Evolutionary conservation across 23 tunicate species (phyloP).

Genomic region (Trididemnum nubilum): DNA sequence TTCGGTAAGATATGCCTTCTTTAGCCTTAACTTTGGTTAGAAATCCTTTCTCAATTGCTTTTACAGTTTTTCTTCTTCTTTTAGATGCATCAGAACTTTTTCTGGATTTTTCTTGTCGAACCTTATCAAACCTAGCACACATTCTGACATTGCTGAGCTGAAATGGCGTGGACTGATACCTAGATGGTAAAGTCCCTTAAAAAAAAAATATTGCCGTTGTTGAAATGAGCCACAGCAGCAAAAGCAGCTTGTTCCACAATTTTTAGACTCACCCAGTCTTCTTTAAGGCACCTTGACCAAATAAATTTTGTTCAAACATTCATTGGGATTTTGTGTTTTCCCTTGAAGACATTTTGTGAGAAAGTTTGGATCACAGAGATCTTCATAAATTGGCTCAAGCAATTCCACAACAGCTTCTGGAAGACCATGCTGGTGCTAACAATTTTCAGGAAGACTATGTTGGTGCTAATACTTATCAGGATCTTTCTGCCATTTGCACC

Average conservation of each 20-base stretch:
- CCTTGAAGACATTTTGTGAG: not conserved
- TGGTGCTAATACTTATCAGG: constrained; percentile 1
- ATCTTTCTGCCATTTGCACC: constrained; percentile 14
- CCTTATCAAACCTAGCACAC: not conserved
- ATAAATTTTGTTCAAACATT: constrained; percentile 10
- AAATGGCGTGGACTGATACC: not conserved
- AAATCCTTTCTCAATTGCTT: too few species aligned
- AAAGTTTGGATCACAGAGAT: not conserved
- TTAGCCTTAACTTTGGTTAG: too few species aligned
- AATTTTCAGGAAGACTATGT: not conserved
- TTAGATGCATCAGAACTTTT: not conserved
- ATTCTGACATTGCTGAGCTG: not conserved
- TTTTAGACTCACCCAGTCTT: constrained; percentile 3
- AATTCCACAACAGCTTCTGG: constrained; percentile 9
- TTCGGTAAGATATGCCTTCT: too few species aligned
- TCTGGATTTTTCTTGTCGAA: not conserved
- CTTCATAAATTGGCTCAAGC: constrained; percentile 12
- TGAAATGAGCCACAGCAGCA: constrained; percentile 8
- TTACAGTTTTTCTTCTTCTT: too few species aligned
- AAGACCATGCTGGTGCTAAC: constrained; percentile 23
- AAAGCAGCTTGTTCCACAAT: not conserved
- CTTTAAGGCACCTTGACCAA: constrained; percentile 9
- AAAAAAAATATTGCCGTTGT: not conserved
- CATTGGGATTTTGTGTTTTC: not conserved
- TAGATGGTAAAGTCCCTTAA: not conserved